These are phyloP conservation scores for Coenonympha arcania DNA, from an alignment of 2,888 invertebrate genomes.

Conservation along the genomic window DNA sequence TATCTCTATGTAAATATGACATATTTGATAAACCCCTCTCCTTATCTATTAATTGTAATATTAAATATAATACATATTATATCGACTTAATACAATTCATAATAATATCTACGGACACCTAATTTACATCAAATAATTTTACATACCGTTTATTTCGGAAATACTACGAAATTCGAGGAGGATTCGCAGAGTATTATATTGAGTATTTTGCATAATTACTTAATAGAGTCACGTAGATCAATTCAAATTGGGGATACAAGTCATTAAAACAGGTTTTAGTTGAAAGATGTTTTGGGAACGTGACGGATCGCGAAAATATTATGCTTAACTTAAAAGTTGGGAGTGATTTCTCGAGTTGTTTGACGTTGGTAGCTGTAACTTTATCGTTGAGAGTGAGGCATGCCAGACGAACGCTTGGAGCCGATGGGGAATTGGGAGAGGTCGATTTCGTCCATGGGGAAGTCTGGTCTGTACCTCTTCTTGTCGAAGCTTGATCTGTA, in stretches of 20 bases:
- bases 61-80: conserved; percentile 21
- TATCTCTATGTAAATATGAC: conserved; percentile 12
- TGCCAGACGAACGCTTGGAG: conserved; percentile 47
- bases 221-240: conserved; percentile 22
- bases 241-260: conserved; percentile 22
- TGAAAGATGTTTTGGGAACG: conserved; percentile 8
- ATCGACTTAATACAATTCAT: conserved; percentile 20
- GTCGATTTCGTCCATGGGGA: conserved; percentile 67
- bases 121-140: conserved; percentile 13
- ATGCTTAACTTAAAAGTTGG: neutral
- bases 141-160: conserved; percentile 4
- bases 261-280: conserved; percentile 23
- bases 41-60: conserved; percentile 13
- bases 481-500: conserved; percentile 36
- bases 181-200: conserved; percentile 2
- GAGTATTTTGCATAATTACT: conserved; percentile 19
- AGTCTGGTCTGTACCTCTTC: conserved; percentile 57
- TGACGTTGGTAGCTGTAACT: conserved; percentile 9
- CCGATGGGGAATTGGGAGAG: conserved; percentile 64
- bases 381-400: conserved; percentile 23
- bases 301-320: conserved; percentile 4
- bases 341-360: neutral
- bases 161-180: conserved; percentile 1
- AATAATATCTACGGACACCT: conserved; percentile 20
- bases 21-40: conserved; percentile 6